Percentiles rank a stretch among this genome's conserved stretches.
phyloP scores from a whole-genome alignment of 1,140 invertebrate species.

The Lithobius niger region DNA sequence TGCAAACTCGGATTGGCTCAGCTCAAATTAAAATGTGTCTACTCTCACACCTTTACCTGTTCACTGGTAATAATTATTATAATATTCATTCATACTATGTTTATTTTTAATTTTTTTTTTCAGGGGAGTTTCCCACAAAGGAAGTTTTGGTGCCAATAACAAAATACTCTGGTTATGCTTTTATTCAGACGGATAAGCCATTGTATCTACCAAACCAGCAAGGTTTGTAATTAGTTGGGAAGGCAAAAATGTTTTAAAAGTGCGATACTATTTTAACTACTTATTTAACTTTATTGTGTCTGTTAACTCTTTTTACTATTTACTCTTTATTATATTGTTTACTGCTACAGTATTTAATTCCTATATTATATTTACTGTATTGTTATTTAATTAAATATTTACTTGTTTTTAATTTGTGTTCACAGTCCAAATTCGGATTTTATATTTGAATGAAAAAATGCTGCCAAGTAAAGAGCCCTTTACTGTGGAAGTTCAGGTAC shows the following conservation, averaged over 20 bases:
- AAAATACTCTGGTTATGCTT: constrained; percentile 10
- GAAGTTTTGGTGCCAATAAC: constrained; percentile 3
- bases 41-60: too few relatives aligned
- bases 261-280: not conserved
- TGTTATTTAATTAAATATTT: not conserved
- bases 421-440: constrained; percentile 14
- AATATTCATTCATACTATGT: too few relatives aligned
- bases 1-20: too few relatives aligned
- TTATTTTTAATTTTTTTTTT: too few relatives aligned
- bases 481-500: constrained; percentile 19
- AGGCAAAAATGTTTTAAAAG: not conserved
- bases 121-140: too few relatives aligned
- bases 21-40: too few relatives aligned
- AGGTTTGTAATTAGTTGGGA: too few relatives aligned
- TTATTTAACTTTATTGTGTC: not conserved
- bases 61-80: too few relatives aligned
- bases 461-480: constrained; percentile 10
- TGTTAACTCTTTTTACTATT: not conserved
- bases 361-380: not conserved
- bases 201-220: constrained; percentile 16
- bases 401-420: not conserved
- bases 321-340: not conserved
- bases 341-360: not conserved
- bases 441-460: constrained; percentile 15
- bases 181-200: constrained; percentile 21